Percentiles rank a stretch among this genome's conserved stretches.
Evolutionary conservation across 2,113 vertebrate genomes (phyloP).

Genomic region (Callopanchax toddi): DNA sequence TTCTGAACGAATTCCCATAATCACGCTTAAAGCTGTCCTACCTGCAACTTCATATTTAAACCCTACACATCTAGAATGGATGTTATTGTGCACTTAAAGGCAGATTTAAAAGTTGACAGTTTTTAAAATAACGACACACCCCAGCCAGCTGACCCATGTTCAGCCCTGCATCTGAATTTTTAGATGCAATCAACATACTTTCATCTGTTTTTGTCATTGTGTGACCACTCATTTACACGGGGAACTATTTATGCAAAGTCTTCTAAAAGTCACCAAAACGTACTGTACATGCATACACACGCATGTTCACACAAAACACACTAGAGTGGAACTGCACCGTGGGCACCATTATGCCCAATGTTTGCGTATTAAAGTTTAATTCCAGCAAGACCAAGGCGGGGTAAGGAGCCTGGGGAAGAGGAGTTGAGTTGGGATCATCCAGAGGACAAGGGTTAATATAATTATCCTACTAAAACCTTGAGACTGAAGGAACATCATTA

Average conservation of each 20-base stretch:
- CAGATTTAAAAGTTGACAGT: no score
- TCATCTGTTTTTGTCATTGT: no score
- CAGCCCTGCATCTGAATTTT: no score
- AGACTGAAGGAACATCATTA: conserved; percentile 76
- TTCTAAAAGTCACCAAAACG: conserved; percentile 32
- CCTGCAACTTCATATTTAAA: no score
- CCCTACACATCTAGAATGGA: no score
- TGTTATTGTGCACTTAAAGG: no score
- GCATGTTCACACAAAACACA: conserved; percentile 3
- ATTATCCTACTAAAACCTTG: conserved; percentile 79
- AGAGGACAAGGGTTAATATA: conserved; percentile 79
- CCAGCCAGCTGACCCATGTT: no score
- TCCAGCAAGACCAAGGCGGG: conserved; percentile 37
- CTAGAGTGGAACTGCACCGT: neutral
- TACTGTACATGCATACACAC: no score
- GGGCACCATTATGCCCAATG: neutral
- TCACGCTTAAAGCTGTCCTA: no score
- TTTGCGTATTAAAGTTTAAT: conserved; percentile 48
- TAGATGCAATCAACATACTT: no score
- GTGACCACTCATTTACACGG: neutral
- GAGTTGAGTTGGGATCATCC: conserved; percentile 70
- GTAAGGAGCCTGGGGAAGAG: conserved; percentile 58
- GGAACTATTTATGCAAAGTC: conserved; percentile 14
- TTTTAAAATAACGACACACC: no score
- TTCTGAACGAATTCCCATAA: no score